Evolutionary conservation across 1,140 invertebrate species (phyloP).

Genomic region (Euwallacea fornicatus): DNA sequence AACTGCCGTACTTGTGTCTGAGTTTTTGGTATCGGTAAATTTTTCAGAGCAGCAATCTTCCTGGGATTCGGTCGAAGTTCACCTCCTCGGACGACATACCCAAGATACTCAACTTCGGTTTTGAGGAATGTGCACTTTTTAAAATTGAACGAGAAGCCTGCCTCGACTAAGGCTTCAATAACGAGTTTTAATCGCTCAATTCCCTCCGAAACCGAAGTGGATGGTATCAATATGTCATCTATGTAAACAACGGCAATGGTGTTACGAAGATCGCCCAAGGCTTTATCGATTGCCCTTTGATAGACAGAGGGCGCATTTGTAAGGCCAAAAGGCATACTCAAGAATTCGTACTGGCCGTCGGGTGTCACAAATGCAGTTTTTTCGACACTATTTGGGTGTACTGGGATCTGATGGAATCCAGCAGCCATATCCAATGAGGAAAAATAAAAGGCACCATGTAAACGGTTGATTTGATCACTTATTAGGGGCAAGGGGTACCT

Average conservation of each 20-base stretch:
- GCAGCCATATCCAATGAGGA: conserved; percentile 42
- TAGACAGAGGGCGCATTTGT: conserved; percentile 53
- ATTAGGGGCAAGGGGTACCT: conserved; percentile 52
- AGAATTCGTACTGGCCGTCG: conserved; percentile 54
- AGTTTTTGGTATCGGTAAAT: conserved; percentile 39
- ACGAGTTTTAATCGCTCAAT: conserved; percentile 40
- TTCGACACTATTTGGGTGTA: conserved; percentile 49
- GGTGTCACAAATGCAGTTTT: conserved; percentile 46
- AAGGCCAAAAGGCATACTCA: conserved; percentile 55
- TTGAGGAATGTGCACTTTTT: conserved; percentile 36
- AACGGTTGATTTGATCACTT: background rate
- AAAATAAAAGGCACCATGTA: conserved; percentile 39
- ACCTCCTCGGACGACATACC: conserved; percentile 31
- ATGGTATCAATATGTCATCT: conserved; percentile 45
- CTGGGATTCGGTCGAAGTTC: conserved; percentile 31
- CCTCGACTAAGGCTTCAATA: conserved; percentile 29
- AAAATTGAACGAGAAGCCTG: conserved; percentile 36
- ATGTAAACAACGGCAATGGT: conserved; percentile 37
- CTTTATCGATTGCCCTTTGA: conserved; percentile 51
- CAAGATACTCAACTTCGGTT: conserved; percentile 31
- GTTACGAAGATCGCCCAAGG: conserved; percentile 44
- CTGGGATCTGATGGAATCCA: conserved; percentile 43
- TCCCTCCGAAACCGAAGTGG: conserved; percentile 37
- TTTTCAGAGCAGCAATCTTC: conserved; percentile 42
- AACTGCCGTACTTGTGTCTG: conserved; percentile 50